Conservation (phyloP, 2,113 vertebrate species). For the Carassius carassius region DNA sequence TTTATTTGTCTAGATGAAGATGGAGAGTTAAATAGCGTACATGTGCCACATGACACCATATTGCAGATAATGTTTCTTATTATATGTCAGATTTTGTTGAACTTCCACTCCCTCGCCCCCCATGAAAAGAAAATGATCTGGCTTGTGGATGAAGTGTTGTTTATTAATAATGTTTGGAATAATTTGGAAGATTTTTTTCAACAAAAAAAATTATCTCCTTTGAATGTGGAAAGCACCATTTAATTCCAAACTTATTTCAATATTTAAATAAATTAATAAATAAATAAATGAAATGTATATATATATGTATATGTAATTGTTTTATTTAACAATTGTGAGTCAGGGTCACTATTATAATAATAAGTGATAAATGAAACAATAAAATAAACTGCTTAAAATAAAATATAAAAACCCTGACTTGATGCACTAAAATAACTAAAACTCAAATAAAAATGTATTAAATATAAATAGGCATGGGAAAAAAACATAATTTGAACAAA, state of each 20-base stretch:
- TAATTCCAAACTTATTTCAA: too few species aligned
- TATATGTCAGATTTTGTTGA: neutral
- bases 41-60: constrained; percentile 43
- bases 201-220: neutral
- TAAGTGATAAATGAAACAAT: neutral
- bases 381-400: too few species aligned
- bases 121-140: constrained; percentile 5
- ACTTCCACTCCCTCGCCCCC: neutral
- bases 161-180: neutral
- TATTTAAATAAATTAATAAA: too few species aligned
- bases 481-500: too few species aligned
- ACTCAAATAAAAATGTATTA: too few species aligned
- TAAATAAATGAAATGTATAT: neutral
- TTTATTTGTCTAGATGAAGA: constrained; percentile 58
- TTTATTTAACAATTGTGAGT: too few species aligned
- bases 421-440: too few species aligned
- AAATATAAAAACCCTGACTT: too few species aligned
- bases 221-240: neutral
- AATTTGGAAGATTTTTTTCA: too few species aligned
- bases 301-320: neutral
- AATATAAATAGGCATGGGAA: too few species aligned
- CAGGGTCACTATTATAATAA: neutral
- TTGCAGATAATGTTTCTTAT: constrained; percentile 26
- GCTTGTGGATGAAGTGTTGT: neutral
- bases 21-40: constrained; percentile 42